Evolutionary conservation across 2,113 vertebrate genomes (phyloP).

Genomic region (Tilapia sparmanii): DNA sequence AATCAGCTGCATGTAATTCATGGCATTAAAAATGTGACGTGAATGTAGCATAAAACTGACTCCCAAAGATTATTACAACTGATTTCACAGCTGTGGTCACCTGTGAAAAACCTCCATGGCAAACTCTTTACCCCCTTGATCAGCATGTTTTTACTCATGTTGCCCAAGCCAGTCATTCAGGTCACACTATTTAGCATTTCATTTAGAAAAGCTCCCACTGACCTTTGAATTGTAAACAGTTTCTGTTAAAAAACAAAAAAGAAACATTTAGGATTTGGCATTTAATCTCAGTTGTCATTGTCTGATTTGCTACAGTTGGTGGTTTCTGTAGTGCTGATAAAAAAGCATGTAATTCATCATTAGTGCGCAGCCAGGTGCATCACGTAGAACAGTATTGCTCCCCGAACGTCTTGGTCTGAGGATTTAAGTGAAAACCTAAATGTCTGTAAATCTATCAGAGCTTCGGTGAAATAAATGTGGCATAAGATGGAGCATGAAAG

Average conservation of each 20-base stretch:
- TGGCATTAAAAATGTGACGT: not conserved
- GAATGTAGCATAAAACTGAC: not conserved
- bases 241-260: slow-evolving; percentile 19
- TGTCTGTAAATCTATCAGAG: not conserved
- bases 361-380: slow-evolving; percentile 16
- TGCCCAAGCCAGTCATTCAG: not conserved
- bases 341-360: not conserved
- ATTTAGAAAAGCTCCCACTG: not conserved
- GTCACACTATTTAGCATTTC: not conserved
- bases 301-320: slow-evolving; percentile 33
- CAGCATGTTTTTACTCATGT: not conserved
- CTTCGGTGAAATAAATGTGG: not conserved
- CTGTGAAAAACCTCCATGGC: not conserved
- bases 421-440: not conserved
- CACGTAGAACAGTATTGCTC: slow-evolving; percentile 47
- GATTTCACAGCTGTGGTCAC: not conserved
- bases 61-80: not conserved
- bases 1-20: not conserved
- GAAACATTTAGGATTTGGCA: slow-evolving; percentile 27
- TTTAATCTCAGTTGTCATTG: slow-evolving; percentile 20
- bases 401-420: not conserved
- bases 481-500: not conserved
- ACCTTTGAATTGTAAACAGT: slow-evolving; percentile 45
- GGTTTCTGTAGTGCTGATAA: slow-evolving; percentile 26
- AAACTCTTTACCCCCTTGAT: not conserved